These are phyloP conservation scores for Pantherophis guttatus DNA, from an alignment of 2,113 vertebrate genomes.

Conservation along the genomic window DNA sequence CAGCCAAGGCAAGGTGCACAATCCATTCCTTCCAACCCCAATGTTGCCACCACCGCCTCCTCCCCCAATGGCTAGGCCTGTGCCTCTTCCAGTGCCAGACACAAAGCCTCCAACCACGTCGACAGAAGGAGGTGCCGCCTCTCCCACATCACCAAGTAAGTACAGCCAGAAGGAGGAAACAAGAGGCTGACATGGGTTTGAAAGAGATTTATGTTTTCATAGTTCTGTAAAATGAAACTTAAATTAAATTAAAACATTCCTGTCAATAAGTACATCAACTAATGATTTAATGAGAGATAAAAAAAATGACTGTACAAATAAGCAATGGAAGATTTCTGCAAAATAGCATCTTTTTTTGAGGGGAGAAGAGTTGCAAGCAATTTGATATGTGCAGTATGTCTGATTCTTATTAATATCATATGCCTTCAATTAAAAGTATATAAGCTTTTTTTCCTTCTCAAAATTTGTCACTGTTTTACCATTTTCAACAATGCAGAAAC, in stretches of 20 bases:
- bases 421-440: background rate
- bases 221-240: background rate
- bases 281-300: background rate
- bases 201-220: background rate
- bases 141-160: constrained; percentile 98
- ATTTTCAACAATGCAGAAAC: background rate
- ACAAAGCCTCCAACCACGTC: constrained; percentile 96
- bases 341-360: background rate
- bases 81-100: constrained; percentile 95
- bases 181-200: background rate
- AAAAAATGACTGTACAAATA: background rate
- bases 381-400: background rate
- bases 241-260: background rate
- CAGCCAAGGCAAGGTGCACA: constrained; percentile 99
- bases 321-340: background rate
- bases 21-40: constrained; percentile 97
- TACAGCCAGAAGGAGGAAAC: constrained; percentile 57
- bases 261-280: background rate
- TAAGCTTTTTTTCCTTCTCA: background rate
- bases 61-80: constrained; percentile 96
- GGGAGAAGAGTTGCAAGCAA: background rate
- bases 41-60: constrained; percentile 98
- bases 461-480: background rate
- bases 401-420: background rate
- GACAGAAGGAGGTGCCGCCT: constrained; percentile 90